Percentiles rank a stretch among this genome's conserved stretches.
phyloP scores from a whole-genome alignment of 2,113 vertebrate species.

The Connochaetes taurinus region DNA sequence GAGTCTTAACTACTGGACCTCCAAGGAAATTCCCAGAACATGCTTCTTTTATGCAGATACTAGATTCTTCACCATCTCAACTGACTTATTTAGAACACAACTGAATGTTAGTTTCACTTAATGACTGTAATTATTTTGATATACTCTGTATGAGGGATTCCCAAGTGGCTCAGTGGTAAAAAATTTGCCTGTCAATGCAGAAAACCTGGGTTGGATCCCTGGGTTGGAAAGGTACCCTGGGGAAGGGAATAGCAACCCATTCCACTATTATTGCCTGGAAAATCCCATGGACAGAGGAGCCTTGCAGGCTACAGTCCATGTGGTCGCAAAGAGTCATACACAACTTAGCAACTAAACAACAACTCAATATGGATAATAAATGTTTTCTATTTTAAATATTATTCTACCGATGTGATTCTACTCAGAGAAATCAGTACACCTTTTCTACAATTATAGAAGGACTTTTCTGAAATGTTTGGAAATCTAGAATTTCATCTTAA shows the following conservation, averaged over 20 bases:
- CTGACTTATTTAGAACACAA: constrained; percentile 15
- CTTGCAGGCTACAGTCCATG: not conserved
- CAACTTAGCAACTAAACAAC: not conserved
- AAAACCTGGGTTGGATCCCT: not conserved
- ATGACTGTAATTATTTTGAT: not conserved
- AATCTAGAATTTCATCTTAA: not conserved
- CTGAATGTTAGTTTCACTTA: constrained; percentile 5
- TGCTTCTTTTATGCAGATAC: not conserved
- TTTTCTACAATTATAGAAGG: not conserved
- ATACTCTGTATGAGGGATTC: not conserved
- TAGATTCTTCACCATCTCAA: not conserved
- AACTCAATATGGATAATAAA: not conserved
- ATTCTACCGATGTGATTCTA: not conserved
- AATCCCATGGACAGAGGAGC: not conserved
- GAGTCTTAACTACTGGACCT: not conserved
- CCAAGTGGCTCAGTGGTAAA: not conserved
- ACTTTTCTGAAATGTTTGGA: not conserved
- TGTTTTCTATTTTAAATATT: constrained; percentile 24
- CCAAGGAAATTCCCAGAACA: not conserved
- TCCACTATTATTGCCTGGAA: not conserved
- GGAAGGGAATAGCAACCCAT: not conserved
- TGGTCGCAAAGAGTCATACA: not conserved
- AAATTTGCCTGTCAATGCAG: not conserved
- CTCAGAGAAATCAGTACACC: not conserved
- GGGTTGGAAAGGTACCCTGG: not conserved